Evolutionary conservation across 1,140 invertebrate genomes (phyloP), one percentile per base, ranked within the genome.

Genomic region (Heliothis subflexa): DNA sequence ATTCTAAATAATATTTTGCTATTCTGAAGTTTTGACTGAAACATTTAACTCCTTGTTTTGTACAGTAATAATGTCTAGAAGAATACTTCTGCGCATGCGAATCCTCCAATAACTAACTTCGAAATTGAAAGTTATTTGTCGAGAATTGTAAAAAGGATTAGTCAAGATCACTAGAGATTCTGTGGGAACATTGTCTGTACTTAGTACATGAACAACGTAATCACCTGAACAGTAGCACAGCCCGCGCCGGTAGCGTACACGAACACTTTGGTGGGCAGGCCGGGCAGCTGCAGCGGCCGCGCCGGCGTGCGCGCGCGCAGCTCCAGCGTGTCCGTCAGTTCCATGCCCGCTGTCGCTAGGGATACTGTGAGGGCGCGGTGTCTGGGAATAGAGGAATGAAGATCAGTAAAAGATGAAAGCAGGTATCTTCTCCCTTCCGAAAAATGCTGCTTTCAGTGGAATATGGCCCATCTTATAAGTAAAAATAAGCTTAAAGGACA

Each of bases 191-290:
- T 1, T 28, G 28, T 4, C 28, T 28, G 28, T 28, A 28, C 7
- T 3, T 57, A 18, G 0, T 3, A 21, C 13, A 1, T 45, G 16
- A 40, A 1, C 40, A 16, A 40, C 0, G 1, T 45, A 59, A 57
- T 80, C 86, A 96, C 96, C 93, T 96, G 96, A 3, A 96, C 95
- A 55, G 96, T 96, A 50, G 96, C 96, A 86, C 96, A 96, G 0
- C 96, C 96, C 33, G 96, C 96, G 33, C 96, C 96, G 12, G 96
- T 96, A 14, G 96, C 96, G 79, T 96, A 96, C 11, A 96, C 95
- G 81, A 96, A 96, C 0, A 96, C 96, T 91, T 96, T 96, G 9
- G 96, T 96, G 0, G 96, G 96, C 45, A 96, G 84, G 7, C 95
- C 96, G 1, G 96, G 96, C 12, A 96, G 86, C 80, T 96, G 95